These are phyloP conservation scores for Penaeus chinensis DNA, from an alignment of 1,140 invertebrate species.

Conservation along the genomic window DNA sequence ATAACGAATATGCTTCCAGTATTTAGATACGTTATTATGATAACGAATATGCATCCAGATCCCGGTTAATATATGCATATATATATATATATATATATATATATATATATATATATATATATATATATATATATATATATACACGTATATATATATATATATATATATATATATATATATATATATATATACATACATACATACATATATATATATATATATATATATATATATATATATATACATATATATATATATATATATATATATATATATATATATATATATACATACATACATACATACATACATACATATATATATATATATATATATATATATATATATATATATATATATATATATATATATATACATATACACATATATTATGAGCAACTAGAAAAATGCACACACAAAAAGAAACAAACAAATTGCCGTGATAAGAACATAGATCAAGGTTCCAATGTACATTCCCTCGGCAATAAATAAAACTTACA, in stretches of 20 bases:
- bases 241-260: constrained; percentile 31
- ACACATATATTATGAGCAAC: too few species aligned
- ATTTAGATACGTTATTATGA: not conserved
- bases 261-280: constrained; percentile 15
- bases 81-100: constrained; percentile 39
- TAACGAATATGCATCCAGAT: not conserved
- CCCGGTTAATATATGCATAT: constrained; percentile 1
- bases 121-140: constrained; percentile 21
- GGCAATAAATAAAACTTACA: too few species aligned
- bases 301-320: too few species aligned
- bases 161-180: constrained; percentile 21
- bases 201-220: constrained; percentile 30
- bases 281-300: not conserved
- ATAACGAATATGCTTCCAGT: not conserved
- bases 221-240: constrained; percentile 26
- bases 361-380: too few species aligned
- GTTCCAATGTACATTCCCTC: too few species aligned
- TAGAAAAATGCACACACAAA: too few species aligned
- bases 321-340: too few species aligned
- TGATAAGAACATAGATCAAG: too few species aligned
- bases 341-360: too few species aligned
- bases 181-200: constrained; percentile 23
- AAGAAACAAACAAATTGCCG: too few species aligned
- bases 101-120: constrained; percentile 11
- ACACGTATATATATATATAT: constrained; percentile 8